Evolutionary conservation across 2,797 vertebrate genomes (phyloP).

Genomic region (Sandelia bainsii): DNA sequence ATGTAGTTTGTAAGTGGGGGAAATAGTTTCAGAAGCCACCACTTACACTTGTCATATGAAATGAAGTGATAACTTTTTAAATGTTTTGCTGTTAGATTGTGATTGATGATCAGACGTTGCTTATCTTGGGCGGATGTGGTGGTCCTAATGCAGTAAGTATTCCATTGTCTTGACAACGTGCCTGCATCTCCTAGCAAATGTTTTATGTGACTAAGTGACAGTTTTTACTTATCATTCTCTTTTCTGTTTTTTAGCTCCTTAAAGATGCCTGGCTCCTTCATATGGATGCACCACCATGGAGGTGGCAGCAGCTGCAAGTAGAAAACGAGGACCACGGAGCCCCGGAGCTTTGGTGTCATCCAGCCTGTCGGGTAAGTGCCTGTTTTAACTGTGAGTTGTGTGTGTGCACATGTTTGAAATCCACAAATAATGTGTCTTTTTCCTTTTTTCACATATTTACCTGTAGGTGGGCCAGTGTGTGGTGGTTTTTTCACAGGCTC

Average conservation of each 20-base stretch:
- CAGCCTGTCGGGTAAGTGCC: conserved; percentile 91
- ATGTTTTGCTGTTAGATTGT: conserved; percentile 87
- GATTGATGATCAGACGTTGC: conserved; percentile 92
- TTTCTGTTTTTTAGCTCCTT: conserved; percentile 86
- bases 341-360: conserved; percentile 98
- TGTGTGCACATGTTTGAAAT: not conserved
- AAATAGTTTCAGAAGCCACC: not conserved
- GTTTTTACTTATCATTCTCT: accelerated
- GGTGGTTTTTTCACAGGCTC: conserved; percentile 98
- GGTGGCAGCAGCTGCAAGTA: conserved; percentile 96
- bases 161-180: not conserved
- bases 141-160: conserved; percentile 95
- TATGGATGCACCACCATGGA: conserved; percentile 89
- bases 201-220: not conserved
- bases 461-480: conserved; percentile 96
- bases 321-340: conserved; percentile 97
- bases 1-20: not conserved
- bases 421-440: not conserved
- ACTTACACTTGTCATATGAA: not conserved
- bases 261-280: conserved; percentile 98
- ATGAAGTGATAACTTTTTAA: not conserved
- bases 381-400: not conserved
- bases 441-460: conserved; percentile 20
- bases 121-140: conserved; percentile 96
- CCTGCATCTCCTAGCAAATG: not conserved